Conservation (phyloP, 2,113 vertebrate genomes). For the Cricetomys ansorgei region DNA sequence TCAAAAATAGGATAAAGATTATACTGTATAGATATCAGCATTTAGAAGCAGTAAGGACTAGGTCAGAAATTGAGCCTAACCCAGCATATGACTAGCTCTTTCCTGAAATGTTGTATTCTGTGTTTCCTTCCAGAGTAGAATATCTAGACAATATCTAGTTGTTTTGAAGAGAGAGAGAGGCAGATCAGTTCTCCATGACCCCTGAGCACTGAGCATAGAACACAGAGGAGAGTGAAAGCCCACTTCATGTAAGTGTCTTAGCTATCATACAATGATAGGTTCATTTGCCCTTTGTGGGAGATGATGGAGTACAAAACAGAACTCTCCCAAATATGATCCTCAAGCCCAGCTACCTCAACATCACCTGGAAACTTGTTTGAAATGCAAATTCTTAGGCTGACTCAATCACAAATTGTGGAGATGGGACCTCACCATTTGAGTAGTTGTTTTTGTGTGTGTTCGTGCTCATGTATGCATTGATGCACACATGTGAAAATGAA, state of each 20-base stretch:
- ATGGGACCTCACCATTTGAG: background rate
- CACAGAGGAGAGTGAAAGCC: background rate
- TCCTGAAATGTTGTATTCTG: background rate
- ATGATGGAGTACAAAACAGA: background rate
- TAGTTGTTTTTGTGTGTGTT: background rate
- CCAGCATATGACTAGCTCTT: background rate
- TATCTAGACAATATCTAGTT: slow-evolving; percentile 1
- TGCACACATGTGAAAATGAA: background rate
- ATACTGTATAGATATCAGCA: background rate
- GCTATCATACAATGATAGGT: background rate
- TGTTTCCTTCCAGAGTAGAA: background rate
- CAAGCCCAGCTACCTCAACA: background rate
- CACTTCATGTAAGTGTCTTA: background rate
- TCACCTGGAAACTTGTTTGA: slow-evolving; percentile 40
- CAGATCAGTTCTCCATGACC: background rate
- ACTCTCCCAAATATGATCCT: background rate
- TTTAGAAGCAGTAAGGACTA: slow-evolving; percentile 5
- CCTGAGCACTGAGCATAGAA: background rate
- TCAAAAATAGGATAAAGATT: slow-evolving; percentile 52
- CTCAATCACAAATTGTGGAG: slow-evolving; percentile 43
- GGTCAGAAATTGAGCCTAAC: slow-evolving; percentile 19
- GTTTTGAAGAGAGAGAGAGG: slow-evolving; percentile 17
- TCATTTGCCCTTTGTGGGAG: background rate
- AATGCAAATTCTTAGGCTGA: slow-evolving; percentile 1
- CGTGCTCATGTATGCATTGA: background rate